Conservation (phyloP, 2,113 vertebrate species). For the Podiceps cristatus region DNA sequence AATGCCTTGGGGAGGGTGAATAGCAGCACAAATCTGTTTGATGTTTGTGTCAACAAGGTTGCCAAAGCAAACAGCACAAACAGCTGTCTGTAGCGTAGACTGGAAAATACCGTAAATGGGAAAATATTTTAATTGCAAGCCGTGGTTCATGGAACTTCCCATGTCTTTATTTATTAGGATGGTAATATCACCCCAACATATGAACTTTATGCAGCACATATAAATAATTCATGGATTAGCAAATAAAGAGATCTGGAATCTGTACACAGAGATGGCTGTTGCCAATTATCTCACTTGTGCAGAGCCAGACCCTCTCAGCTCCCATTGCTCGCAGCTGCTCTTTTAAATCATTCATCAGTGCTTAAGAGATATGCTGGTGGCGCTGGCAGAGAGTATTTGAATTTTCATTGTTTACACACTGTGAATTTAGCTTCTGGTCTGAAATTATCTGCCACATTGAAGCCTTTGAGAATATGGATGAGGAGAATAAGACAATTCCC, state of each 20-base stretch:
- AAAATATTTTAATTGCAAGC: slow-evolving; percentile 66
- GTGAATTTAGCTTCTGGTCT: slow-evolving; percentile 59
- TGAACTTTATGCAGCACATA: slow-evolving; percentile 18
- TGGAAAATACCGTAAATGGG: slow-evolving; percentile 26
- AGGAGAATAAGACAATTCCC: background rate
- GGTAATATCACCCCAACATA: slow-evolving; percentile 67
- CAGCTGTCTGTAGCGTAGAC: background rate
- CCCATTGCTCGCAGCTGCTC: slow-evolving; percentile 70
- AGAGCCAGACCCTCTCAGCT: slow-evolving; percentile 52
- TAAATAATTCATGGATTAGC: slow-evolving; percentile 75
- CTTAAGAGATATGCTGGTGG: slow-evolving; percentile 52
- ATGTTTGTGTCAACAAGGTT: slow-evolving; percentile 55
- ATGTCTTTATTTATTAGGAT: slow-evolving; percentile 68
- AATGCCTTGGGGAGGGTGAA: slow-evolving; percentile 19
- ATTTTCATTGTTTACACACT: slow-evolving; percentile 65
- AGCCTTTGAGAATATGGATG: slow-evolving; percentile 41
- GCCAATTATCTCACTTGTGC: slow-evolving; percentile 74
- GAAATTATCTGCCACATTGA: slow-evolving; percentile 37
- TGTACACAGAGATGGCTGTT: slow-evolving; percentile 52
- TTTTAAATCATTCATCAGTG: slow-evolving; percentile 72
- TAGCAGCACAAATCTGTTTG: slow-evolving; percentile 22
- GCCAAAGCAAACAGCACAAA: slow-evolving; percentile 34
- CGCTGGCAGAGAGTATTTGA: slow-evolving; percentile 25
- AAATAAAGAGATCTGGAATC: slow-evolving; percentile 81
- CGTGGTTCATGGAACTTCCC: background rate